A percentile compares a stretch with the other conserved stretches of the same genome.
Evolutionary conservation across 1,140 invertebrate species (phyloP).

Genomic region (Anthonomus grandis): DNA sequence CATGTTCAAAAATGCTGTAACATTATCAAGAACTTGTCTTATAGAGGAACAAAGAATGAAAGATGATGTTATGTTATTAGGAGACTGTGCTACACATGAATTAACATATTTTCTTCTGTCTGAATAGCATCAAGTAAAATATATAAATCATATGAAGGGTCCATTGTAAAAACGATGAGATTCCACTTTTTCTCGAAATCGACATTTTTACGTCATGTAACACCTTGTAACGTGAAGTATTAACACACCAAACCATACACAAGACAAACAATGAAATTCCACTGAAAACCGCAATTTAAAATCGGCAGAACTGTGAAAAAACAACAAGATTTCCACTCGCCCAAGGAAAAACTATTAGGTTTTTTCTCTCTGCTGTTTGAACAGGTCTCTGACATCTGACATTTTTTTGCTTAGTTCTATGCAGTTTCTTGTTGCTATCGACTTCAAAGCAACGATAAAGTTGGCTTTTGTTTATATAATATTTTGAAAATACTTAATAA

Average conservation of each 20-base stretch:
- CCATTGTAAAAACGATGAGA: neutral
- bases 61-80: too few relatives aligned
- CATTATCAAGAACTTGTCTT: too few relatives aligned
- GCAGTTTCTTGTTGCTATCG: neutral
- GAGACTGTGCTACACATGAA: too few relatives aligned
- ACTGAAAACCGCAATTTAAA: neutral
- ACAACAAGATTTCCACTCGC: neutral
- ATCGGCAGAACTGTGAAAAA: neutral
- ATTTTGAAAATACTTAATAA: constrained; percentile 5
- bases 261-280: neutral
- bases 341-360: constrained; percentile 2
- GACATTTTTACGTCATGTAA: neutral
- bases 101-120: too few relatives aligned
- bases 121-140: too few relatives aligned
- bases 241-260: neutral
- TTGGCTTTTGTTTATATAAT: constrained; percentile 1
- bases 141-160: neutral
- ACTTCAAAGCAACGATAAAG: constrained; percentile 8
- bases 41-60: too few relatives aligned
- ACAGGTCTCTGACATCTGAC: neutral
- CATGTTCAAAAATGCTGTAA: too few relatives aligned
- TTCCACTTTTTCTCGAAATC: neutral
- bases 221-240: neutral
- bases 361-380: neutral
- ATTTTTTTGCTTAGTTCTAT: neutral